Percentiles rank a stretch among this genome's conserved stretches.
Conservation (phyloP, 2,888 invertebrate species). For the Norana najaformis region DNA sequence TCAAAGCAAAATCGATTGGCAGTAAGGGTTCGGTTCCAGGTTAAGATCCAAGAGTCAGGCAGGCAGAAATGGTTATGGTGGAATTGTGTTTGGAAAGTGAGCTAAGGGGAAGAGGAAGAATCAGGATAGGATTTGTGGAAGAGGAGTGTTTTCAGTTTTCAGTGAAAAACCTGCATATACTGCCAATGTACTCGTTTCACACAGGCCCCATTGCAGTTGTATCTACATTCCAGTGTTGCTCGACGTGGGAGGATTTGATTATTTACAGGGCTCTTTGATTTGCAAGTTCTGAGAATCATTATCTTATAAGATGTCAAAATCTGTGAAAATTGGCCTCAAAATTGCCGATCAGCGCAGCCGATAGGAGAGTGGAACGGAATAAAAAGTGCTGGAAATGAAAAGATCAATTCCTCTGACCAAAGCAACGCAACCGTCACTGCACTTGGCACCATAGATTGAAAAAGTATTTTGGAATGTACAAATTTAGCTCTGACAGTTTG, state of each 20-base stretch:
- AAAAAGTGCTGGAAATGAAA: background rate
- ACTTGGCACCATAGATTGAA: background rate
- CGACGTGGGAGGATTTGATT: background rate
- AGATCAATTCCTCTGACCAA: constrained; percentile 5
- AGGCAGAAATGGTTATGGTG: too few relatives aligned
- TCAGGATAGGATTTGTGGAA: too few relatives aligned
- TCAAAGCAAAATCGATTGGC: too few relatives aligned
- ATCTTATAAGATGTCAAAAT: background rate
- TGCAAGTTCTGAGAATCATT: background rate
- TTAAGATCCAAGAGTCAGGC: too few relatives aligned
- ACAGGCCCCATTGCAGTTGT: background rate
- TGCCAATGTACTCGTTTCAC: too few relatives aligned
- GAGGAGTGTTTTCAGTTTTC: too few relatives aligned
- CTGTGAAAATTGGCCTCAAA: constrained; percentile 5
- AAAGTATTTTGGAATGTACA: background rate
- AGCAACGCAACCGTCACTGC: background rate
- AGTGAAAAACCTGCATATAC: too few relatives aligned
- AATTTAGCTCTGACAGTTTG: background rate
- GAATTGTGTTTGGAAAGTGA: too few relatives aligned
- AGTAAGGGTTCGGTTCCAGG: too few relatives aligned
- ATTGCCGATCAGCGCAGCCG: background rate
- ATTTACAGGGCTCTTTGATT: constrained; percentile 3
- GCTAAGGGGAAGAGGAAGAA: too few relatives aligned
- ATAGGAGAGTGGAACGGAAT: background rate
- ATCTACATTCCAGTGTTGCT: background rate